Evolutionary conservation across 2,888 invertebrate species (phyloP).

Genomic region (Aporophyla nigra): DNA sequence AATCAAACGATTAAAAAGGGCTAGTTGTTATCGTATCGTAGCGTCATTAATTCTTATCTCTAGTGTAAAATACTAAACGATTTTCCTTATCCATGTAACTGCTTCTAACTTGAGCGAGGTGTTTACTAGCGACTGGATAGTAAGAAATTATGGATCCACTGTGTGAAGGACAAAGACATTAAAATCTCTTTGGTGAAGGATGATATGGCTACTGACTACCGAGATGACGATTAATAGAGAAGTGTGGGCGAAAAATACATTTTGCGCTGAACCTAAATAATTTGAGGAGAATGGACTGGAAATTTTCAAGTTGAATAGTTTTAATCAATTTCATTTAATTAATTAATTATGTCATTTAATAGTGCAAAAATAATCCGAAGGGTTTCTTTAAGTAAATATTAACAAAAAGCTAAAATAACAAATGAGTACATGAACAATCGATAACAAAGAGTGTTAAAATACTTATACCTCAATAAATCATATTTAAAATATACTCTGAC

Average conservation of each 20-base stretch:
- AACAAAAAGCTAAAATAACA: conserved; percentile 26
- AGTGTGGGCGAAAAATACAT: no score
- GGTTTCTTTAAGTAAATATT: not conserved
- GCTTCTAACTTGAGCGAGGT: conserved; percentile 10
- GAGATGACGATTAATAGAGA: no score
- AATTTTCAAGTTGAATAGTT: no score
- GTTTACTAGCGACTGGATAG: not conserved
- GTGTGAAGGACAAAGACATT: no score
- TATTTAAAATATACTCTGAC: conserved; percentile 27
- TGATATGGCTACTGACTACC: no score
- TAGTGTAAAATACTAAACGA: not conserved
- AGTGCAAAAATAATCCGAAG: not conserved
- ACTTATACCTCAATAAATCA: not conserved
- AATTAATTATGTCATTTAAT: not conserved
- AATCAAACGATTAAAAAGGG: conserved; percentile 41
- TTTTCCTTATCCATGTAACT: not conserved
- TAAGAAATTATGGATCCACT: not conserved
- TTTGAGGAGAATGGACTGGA: no score
- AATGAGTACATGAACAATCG: not conserved
- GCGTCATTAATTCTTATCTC: conserved; percentile 29
- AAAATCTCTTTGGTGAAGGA: no score
- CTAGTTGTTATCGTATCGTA: conserved; percentile 16
- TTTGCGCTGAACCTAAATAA: no score
- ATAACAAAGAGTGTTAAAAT: conserved; percentile 44
- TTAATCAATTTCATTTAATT: no score